Conservation (phyloP, 1,140 invertebrate species). For the Nylanderia fulva region DNA sequence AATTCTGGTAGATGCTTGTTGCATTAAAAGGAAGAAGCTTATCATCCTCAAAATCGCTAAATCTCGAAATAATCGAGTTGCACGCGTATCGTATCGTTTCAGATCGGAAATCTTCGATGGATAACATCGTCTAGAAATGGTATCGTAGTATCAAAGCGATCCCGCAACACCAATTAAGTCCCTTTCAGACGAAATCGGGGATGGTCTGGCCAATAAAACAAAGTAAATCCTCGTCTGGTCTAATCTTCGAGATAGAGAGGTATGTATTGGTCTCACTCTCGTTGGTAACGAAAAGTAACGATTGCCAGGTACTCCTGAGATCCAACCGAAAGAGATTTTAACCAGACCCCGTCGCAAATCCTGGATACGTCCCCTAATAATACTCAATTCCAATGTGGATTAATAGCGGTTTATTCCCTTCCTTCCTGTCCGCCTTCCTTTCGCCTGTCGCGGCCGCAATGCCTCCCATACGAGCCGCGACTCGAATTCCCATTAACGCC, state of each 20-base stretch:
- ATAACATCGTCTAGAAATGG: conserved; percentile 55
- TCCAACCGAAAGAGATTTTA: conserved; percentile 83
- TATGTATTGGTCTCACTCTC: conserved; percentile 49
- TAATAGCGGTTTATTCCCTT: conserved; percentile 85
- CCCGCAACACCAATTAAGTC: conserved; percentile 80
- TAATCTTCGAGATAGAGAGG: conserved; percentile 81
- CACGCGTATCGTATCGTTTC: background rate
- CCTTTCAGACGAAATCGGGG: conserved; percentile 75
- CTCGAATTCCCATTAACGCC: conserved; percentile 78
- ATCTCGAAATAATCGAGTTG: background rate
- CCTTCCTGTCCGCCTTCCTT: conserved; percentile 53
- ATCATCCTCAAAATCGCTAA: background rate
- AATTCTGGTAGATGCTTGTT: too few species aligned
- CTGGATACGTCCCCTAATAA: conserved; percentile 84
- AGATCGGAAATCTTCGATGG: conserved; percentile 70
- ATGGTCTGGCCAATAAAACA: conserved; percentile 80
- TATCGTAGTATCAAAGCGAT: conserved; percentile 72
- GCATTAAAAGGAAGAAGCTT: too few species aligned
- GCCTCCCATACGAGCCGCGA: conserved; percentile 58
- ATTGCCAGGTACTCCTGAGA: conserved; percentile 81
- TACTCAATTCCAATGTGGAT: conserved; percentile 86
- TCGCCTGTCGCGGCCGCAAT: conserved; percentile 58
- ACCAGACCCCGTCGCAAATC: conserved; percentile 83
- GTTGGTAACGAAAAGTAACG: conserved; percentile 71
- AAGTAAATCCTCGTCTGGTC: conserved; percentile 79